Evolutionary conservation across 2,888 invertebrate species (phyloP), one percentile per base, ranked within the genome.

Genomic region (Anorthoa munda): DNA sequence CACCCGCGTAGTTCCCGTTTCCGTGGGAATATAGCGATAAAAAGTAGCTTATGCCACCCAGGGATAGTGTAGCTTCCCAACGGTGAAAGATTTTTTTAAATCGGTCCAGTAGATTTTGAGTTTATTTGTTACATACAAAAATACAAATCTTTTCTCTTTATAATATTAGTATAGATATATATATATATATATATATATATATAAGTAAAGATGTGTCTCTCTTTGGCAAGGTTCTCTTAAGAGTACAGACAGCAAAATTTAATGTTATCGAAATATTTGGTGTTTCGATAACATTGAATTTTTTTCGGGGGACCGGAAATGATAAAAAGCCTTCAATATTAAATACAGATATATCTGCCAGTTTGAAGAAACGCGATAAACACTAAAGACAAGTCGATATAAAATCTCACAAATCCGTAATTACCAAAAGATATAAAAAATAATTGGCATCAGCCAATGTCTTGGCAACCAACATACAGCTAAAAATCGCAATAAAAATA

Each of bases 401-500:
- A 26, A 65, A 65, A 53, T 53, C 18, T 39, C 31, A 39, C 13
- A 39, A 73, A 73, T 74, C 51, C 17, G 12, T 75, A 55, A 66
- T 69, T 51, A 70, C 39, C 51, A 3, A 23, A 76, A 46, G 60
- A 60, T 50, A 60, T 75, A n/a, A n/a, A 9, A 66, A 66, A 46
- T 70, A 56, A 70, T 31, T 60, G 60, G 55, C 51, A 61, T 51
- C 59, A 56, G 50, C 58, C 18, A 13, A 46, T 31, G 5, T 53
- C 51, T 74, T 79, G 66, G 70, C 74, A 74, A 15, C 55, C 74
- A 74, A 15, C 55, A 31, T 46, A 23, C n/a, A 15, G 46, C 31
- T 17, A 21, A 70, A 66, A 59, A 56, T 51, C 17, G 17, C 53
- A 45, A 79, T 71, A 67, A 75, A 79, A 70, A 66, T 61, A 56